phyloP scores from a whole-genome alignment of 2,888 invertebrate genomes.

The Eugnorisma glareosa region DNA sequence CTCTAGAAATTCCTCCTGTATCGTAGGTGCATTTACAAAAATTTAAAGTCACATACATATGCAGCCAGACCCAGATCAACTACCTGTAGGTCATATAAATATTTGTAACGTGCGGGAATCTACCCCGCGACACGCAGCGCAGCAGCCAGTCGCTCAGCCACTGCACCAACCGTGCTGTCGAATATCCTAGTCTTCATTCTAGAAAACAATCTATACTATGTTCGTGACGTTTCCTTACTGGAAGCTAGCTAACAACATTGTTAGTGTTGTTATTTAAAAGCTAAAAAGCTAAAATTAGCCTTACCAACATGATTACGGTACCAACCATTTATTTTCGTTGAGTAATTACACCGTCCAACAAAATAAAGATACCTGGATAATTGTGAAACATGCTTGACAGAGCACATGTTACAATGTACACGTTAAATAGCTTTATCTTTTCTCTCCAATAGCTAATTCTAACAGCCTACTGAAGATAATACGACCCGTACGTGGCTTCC shows the following conservation, averaged over 20 bases:
- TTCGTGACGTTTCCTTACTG: not conserved
- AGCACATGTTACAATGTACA: conserved; percentile 1
- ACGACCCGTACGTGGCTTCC: conserved; percentile 37
- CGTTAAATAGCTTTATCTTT: conserved; percentile 51
- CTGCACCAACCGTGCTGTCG: not conserved
- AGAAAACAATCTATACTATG: not conserved
- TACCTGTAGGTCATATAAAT: not conserved
- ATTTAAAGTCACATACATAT: too few species aligned
- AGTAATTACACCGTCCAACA: not conserved
- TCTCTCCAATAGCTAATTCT: conserved; percentile 52
- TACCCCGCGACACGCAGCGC: not conserved
- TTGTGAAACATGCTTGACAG: conserved; percentile 1
- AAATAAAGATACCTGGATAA: conserved; percentile 17
- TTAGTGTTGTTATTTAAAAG: too few species aligned
- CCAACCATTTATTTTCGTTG: not conserved
- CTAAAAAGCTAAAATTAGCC: not conserved
- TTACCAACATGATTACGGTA: not conserved
- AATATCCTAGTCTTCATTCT: not conserved
- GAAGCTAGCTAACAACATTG: not conserved
- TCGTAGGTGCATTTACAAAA: too few species aligned
- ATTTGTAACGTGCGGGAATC: not conserved
- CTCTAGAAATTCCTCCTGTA: not conserved
- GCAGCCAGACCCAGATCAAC: not conserved
- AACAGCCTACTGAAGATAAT: conserved; percentile 50
- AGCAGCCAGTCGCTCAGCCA: not conserved